These are phyloP conservation scores for Erebia aethiops DNA, from an alignment of 2,888 invertebrate genomes.

Conservation along the genomic window DNA sequence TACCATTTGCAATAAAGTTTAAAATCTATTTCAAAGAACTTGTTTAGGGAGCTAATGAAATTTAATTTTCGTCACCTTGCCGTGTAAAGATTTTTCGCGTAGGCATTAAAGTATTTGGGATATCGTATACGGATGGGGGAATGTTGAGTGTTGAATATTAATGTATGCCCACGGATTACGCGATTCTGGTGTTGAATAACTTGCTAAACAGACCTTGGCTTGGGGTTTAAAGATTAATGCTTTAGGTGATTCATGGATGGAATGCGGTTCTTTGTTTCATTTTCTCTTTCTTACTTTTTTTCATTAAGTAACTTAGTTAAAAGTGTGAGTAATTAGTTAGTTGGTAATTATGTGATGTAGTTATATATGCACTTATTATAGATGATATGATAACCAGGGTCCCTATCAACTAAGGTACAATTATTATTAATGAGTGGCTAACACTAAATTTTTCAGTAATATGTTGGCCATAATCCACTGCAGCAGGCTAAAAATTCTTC, in stretches of 20 bases:
- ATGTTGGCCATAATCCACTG: too few species aligned
- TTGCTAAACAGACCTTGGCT: slow-evolving; percentile 8
- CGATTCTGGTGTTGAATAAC: slow-evolving; percentile 34
- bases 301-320: not conserved
- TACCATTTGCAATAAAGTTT: not conserved
- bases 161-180: slow-evolving; percentile 41
- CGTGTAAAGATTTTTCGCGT: slow-evolving; percentile 40
- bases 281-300: not conserved
- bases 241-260: slow-evolving; percentile 4
- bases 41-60: slow-evolving; percentile 20
- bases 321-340: too few species aligned
- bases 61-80: slow-evolving; percentile 37
- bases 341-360: too few species aligned
- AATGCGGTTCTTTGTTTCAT: not conserved
- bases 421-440: too few species aligned
- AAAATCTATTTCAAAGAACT: not conserved
- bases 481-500: too few species aligned
- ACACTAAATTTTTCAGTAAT: too few species aligned
- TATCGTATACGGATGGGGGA: slow-evolving; percentile 49
- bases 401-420: too few species aligned
- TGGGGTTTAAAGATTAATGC: slow-evolving; percentile 9
- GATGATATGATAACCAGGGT: too few species aligned
- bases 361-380: too few species aligned
- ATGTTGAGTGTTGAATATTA: slow-evolving; percentile 46
- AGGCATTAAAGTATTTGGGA: slow-evolving; percentile 44